Conservation (phyloP, 1,140 invertebrate genomes). For the Venustaconcha ellipsiformis region DNA sequence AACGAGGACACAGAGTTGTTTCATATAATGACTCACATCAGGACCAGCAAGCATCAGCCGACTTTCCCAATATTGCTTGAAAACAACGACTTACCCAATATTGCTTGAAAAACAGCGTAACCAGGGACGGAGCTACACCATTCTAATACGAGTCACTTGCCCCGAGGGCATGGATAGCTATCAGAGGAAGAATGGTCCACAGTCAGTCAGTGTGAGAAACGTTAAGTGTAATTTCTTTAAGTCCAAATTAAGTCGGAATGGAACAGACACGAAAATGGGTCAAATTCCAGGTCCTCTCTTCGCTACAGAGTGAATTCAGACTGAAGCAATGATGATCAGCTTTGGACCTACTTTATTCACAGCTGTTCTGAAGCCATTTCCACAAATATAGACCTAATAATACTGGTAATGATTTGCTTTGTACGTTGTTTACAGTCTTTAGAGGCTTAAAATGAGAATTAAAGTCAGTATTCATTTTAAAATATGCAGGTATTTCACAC, state of each 20-base stretch:
- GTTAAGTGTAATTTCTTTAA: slow-evolving; percentile 39
- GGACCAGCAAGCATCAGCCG: slow-evolving; percentile 40
- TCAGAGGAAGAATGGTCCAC: slow-evolving; percentile 38
- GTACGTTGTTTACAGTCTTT: too few relatives aligned
- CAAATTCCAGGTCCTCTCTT: slow-evolving; percentile 49
- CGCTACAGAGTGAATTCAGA: not conserved
- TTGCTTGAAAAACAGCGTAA: slow-evolving; percentile 6
- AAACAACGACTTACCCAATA: too few relatives aligned
- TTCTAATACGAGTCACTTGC: slow-evolving; percentile 35
- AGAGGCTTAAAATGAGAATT: too few relatives aligned
- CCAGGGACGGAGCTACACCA: slow-evolving; percentile 28
- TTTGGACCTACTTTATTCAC: too few relatives aligned
- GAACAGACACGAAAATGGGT: slow-evolving; percentile 46
- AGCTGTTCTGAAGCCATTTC: too few relatives aligned
- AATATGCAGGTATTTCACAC: too few relatives aligned
- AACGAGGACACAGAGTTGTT: slow-evolving; percentile 21
- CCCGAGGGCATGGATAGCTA: slow-evolving; percentile 40
- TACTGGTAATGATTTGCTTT: too few relatives aligned
- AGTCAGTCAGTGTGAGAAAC: slow-evolving; percentile 13
- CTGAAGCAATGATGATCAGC: too few relatives aligned
- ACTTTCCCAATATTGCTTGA: slow-evolving; percentile 39
- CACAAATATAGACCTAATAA: too few relatives aligned
- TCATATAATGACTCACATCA: slow-evolving; percentile 22
- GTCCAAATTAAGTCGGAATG: slow-evolving; percentile 42
- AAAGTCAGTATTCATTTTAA: too few relatives aligned